A percentile compares a stretch with the other conserved stretches of the same genome.
phyloP scores from a whole-genome alignment of 2,113 vertebrate genomes.

The Callipepla squamata region DNA sequence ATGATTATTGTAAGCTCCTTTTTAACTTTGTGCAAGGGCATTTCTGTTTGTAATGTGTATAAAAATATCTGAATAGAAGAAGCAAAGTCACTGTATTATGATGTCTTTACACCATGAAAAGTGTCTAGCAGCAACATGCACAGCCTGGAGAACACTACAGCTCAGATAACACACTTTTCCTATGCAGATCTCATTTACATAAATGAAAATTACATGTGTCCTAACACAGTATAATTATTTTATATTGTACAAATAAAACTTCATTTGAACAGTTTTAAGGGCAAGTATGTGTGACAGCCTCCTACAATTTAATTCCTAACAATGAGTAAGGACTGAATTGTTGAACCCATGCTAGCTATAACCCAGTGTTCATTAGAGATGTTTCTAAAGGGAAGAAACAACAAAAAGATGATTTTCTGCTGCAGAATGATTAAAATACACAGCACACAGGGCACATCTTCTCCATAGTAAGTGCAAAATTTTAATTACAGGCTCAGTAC shows the following conservation, averaged over 20 bases:
- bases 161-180: neutral
- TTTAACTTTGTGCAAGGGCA: neutral
- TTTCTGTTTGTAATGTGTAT: neutral
- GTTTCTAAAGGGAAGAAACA: neutral
- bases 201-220: neutral
- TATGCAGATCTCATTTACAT: neutral
- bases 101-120: neutral
- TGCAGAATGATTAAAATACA: neutral
- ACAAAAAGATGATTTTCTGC: neutral
- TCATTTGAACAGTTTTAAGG: neutral
- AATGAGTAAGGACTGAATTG: neutral
- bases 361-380: neutral
- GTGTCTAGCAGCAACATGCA: neutral
- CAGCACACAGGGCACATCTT: neutral
- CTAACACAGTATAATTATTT: neutral
- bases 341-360: neutral
- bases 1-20: rapidly evolving
- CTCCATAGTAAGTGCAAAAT: neutral
- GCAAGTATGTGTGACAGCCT: neutral
- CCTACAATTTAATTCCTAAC: neutral
- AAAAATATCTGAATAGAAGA: neutral
- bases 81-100: neutral
- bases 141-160: neutral
- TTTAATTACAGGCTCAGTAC: neutral
- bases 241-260: neutral